These are phyloP conservation scores for Hippocampus barbouri DNA, from an alignment of 2,113 vertebrate species.

Conservation along the genomic window DNA sequence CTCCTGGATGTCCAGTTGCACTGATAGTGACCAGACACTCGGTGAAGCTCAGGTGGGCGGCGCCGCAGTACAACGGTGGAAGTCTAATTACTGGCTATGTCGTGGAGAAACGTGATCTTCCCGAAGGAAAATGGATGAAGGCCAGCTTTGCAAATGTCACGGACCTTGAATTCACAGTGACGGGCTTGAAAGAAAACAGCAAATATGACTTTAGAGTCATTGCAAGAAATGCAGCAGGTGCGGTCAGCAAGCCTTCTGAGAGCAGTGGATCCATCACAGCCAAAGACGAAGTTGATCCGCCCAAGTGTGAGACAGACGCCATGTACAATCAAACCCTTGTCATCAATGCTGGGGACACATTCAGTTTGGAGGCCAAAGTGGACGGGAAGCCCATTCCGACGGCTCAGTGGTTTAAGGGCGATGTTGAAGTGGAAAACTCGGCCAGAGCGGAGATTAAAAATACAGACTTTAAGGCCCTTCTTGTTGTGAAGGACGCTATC, in stretches of 20 bases:
- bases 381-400: slow-evolving; percentile 89
- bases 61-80: slow-evolving; percentile 91
- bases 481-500: slow-evolving; percentile 91
- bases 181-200: slow-evolving; percentile 88
- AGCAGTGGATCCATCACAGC: slow-evolving; percentile 93
- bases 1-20: slow-evolving; percentile 87
- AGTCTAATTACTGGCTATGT: slow-evolving; percentile 91
- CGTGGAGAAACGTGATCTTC: slow-evolving; percentile 93
- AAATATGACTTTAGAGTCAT: slow-evolving; percentile 97
- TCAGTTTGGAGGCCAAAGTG: slow-evolving; percentile 87
- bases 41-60: slow-evolving; percentile 87
- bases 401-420: slow-evolving; percentile 91
- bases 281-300: slow-evolving; percentile 92
- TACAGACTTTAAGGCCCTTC: slow-evolving; percentile 85
- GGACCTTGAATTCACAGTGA: slow-evolving; percentile 89
- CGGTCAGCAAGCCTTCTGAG: slow-evolving; percentile 90
- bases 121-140: slow-evolving; percentile 99
- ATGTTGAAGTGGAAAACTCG: slow-evolving; percentile 87
- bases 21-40: slow-evolving; percentile 89
- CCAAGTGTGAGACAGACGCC: slow-evolving; percentile 87
- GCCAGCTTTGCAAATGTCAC: slow-evolving; percentile 92
- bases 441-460: slow-evolving; percentile 91
- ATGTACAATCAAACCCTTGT: slow-evolving; percentile 89
- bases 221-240: slow-evolving; percentile 91
- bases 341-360: slow-evolving; percentile 91